These are phyloP conservation scores for Sorex maritimensis DNA, from an alignment of 2,797 vertebrate genomes.

Conservation along the genomic window DNA sequence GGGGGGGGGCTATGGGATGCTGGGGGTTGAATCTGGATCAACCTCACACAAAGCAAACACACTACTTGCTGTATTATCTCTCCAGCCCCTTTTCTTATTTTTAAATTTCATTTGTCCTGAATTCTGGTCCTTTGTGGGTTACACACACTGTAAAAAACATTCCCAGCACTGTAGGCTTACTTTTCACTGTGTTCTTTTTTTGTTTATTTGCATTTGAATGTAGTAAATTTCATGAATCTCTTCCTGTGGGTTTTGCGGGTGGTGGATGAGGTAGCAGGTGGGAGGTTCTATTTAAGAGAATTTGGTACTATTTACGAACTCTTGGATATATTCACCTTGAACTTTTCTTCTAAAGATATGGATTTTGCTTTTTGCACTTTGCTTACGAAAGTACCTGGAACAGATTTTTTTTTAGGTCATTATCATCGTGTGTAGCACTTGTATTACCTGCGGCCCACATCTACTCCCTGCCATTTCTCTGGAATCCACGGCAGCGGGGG, in stretches of 20 bases:
- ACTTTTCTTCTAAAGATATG: neutral
- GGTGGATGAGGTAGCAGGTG: too few species aligned
- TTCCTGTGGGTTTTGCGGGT: neutral
- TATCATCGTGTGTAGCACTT: neutral
- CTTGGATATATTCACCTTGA: neutral
- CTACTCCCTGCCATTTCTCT: neutral
- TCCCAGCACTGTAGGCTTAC: neutral
- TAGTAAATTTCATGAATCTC: neutral
- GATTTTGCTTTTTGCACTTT: neutral
- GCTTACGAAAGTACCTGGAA: neutral
- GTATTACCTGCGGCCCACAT: neutral
- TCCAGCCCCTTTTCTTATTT: neutral
- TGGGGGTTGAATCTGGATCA: too few species aligned
- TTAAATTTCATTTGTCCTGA: neutral
- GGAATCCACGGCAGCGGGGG: neutral
- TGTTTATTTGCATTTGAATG: neutral
- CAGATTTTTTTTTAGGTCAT: neutral
- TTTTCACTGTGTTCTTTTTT: neutral
- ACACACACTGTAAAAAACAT: neutral
- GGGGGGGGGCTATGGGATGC: too few species aligned
- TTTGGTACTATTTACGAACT: neutral
- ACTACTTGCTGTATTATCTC: too few species aligned
- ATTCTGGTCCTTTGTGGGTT: neutral
- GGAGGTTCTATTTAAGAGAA: neutral
- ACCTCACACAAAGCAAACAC: too few species aligned